phyloP scores from a whole-genome alignment of 2,888 invertebrate species.

The Panorpa germanica region DNA sequence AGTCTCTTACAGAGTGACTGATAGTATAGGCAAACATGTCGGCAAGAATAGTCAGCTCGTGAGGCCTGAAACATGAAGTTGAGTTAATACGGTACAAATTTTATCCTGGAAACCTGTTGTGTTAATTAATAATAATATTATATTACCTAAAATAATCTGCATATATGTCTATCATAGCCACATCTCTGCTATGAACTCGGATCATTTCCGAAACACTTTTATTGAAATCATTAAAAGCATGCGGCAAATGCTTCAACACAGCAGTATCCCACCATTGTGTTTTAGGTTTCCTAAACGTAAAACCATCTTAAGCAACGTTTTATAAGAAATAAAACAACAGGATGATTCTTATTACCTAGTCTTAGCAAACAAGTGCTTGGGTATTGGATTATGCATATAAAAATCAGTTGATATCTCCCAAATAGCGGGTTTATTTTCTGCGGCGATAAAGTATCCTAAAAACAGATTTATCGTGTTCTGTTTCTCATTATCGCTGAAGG shows the following conservation, averaged over 20 bases:
- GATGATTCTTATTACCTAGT: conserved; percentile 14
- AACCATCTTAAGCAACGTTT: too few species aligned
- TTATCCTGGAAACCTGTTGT: too few species aligned
- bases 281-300: conserved; percentile 32
- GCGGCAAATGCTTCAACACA: conserved; percentile 54
- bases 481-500: conserved; percentile 93
- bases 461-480: conserved; percentile 97
- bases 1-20: conserved; percentile 46
- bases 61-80: too few species aligned
- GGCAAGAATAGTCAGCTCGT: conserved; percentile 62
- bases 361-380: conserved; percentile 19
- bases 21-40: conserved; percentile 76
- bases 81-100: too few species aligned
- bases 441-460: conserved; percentile 69
- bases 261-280: conserved; percentile 82
- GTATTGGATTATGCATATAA: conserved; percentile 76
- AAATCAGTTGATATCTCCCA: conserved; percentile 89
- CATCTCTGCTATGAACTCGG: conserved; percentile 39
- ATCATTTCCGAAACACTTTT: conserved; percentile 33
- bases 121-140: too few species aligned
- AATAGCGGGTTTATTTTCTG: conserved; percentile 48
- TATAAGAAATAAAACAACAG: too few species aligned
- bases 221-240: conserved; percentile 30
- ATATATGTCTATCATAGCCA: conserved; percentile 76
- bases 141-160: conserved; percentile 76